Evolutionary conservation across 2,113 vertebrate species (phyloP).

Genomic region (Thunnus maccoyii): DNA sequence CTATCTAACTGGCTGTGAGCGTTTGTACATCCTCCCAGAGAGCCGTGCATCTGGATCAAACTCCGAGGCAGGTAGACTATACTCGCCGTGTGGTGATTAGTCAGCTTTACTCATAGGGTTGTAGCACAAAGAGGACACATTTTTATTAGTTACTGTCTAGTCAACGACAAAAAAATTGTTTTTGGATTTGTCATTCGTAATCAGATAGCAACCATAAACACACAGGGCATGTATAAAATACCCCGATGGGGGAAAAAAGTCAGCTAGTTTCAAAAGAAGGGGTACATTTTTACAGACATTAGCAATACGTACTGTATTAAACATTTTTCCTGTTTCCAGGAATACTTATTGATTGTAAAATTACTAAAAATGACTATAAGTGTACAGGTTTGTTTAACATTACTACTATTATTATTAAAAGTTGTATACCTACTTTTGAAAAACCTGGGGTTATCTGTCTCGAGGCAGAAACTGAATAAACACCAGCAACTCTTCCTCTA

Average conservation of each 20-base stretch:
- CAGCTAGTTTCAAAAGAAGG: conserved; percentile 34
- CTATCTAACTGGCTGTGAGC: conserved; percentile 72
- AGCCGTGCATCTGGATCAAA: conserved; percentile 16
- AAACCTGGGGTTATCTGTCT: conserved; percentile 3
- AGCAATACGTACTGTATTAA: conserved; percentile 18
- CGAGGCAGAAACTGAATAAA: conserved; percentile 50
- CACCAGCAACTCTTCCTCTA: conserved; percentile 68
- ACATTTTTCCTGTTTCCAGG: conserved; percentile 9
- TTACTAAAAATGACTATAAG: background rate
- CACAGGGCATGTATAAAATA: no score
- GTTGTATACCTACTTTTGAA: conserved; percentile 30
- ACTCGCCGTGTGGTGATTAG: background rate
- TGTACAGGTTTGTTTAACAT: conserved; percentile 10
- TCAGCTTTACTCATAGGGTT: background rate
- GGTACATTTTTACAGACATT: conserved; percentile 11
- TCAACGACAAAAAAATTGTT: background rate
- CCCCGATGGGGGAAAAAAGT: no score
- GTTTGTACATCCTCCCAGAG: conserved; percentile 62
- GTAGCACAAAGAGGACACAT: background rate
- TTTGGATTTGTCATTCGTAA: background rate
- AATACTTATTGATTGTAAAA: conserved; percentile 27
- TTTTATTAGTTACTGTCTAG: background rate
- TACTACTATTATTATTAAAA: background rate
- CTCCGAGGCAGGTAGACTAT: background rate
- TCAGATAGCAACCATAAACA: background rate